phyloP scores from a whole-genome alignment of 2,888 invertebrate species.

The Cremastobaeus sp. region DNA sequence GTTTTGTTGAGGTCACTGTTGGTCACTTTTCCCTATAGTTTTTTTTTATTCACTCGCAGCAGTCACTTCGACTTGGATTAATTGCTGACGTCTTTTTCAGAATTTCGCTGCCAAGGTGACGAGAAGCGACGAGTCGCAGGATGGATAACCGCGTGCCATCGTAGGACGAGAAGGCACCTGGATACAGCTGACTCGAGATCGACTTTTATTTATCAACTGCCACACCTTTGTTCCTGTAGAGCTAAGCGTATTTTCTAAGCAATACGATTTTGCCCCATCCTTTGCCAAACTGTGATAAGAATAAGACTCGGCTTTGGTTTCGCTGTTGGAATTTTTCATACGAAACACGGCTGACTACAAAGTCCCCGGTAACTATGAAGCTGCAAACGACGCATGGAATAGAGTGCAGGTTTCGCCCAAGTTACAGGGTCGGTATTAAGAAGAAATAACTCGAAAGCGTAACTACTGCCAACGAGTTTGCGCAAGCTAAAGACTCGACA shows the following conservation, averaged over 20 bases:
- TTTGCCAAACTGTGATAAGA: slow-evolving; percentile 30
- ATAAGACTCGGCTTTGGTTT: slow-evolving; percentile 21
- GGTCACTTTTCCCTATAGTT: no score
- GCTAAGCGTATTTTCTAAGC: slow-evolving; percentile 36
- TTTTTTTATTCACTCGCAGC: no score
- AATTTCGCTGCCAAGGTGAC: no score
- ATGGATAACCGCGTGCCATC: slow-evolving; percentile 44
- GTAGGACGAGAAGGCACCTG: slow-evolving; percentile 24
- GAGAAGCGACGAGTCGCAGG: no score
- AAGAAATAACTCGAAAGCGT: neutral
- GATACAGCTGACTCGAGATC: slow-evolving; percentile 29
- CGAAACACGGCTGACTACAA: slow-evolving; percentile 15
- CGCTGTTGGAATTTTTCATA: slow-evolving; percentile 14
- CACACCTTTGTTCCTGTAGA: slow-evolving; percentile 44
- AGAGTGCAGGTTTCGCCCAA: slow-evolving; percentile 21
- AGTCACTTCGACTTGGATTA: no score
- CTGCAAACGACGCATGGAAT: slow-evolving; percentile 22
- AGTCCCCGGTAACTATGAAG: slow-evolving; percentile 28
- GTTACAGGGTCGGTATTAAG: slow-evolving; percentile 7
- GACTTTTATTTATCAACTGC: slow-evolving; percentile 28
- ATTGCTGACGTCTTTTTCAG: no score
- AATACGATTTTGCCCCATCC: slow-evolving; percentile 32
- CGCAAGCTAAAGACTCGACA: neutral
- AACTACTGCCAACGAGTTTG: slow-evolving; percentile 3
- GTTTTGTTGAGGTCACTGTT: no score